phyloP scores from a whole-genome alignment of 2,113 vertebrate genomes.

The Sus scrofa region DNA sequence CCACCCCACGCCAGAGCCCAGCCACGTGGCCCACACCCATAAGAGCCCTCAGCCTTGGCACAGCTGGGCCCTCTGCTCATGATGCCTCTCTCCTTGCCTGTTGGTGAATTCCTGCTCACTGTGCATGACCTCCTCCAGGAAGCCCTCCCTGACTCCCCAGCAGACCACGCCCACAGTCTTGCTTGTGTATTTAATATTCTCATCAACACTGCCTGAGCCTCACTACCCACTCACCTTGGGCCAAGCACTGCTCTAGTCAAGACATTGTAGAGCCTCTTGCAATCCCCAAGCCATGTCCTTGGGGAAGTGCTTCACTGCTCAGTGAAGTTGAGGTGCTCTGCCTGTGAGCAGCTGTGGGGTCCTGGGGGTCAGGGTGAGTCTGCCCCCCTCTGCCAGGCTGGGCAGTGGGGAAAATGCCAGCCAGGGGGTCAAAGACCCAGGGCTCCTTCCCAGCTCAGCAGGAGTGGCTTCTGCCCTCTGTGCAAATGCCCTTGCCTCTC shows the following conservation, averaged over 20 bases:
- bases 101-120: neutral
- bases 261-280: neutral
- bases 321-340: neutral
- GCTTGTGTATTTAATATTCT: neutral
- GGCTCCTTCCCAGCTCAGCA: neutral
- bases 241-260: neutral
- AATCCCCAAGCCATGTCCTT: neutral
- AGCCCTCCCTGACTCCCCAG: neutral
- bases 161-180: neutral
- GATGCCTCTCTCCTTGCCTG: neutral
- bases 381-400: neutral
- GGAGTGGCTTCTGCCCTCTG: neutral
- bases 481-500: neutral
- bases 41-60: neutral
- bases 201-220: neutral
- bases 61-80: accelerated
- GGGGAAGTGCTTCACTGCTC: neutral
- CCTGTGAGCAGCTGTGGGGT: neutral
- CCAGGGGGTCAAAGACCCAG: neutral
- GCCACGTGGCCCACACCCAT: neutral
- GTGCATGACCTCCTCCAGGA: neutral
- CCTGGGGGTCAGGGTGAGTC: neutral
- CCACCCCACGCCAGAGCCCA: neutral
- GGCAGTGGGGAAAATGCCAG: neutral
- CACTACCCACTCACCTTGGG: neutral